Percentiles rank a stretch among this genome's conserved stretches.
These are phyloP conservation scores for Aphelinus certus DNA, from an alignment of 1,140 invertebrate genomes.

Conservation along the genomic window DNA sequence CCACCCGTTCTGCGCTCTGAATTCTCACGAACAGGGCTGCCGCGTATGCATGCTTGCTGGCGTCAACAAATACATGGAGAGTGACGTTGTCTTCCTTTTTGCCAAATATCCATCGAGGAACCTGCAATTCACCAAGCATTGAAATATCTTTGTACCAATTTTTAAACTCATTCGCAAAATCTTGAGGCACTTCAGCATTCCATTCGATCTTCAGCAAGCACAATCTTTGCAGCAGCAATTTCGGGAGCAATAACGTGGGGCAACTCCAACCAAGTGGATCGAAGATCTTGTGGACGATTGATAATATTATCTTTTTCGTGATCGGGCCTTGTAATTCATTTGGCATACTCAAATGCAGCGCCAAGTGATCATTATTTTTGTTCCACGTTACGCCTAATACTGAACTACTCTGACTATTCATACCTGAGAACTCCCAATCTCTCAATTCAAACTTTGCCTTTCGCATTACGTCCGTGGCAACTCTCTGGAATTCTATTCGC, in stretches of 20 bases:
- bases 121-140: background rate
- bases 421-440: conserved; percentile 3
- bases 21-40: conserved; percentile 8
- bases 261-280: background rate
- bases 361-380: too few species aligned
- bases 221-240: background rate
- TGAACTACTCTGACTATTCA: background rate
- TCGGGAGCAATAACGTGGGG: background rate
- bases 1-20: background rate
- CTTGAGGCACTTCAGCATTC: background rate
- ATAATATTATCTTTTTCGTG: conserved; percentile 8
- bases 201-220: background rate
- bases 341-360: too few species aligned
- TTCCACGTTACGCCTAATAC: too few species aligned
- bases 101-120: conserved; percentile 15
- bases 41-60: background rate
- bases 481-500: background rate
- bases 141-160: background rate
- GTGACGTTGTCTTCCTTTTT: background rate
- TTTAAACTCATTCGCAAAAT: too few species aligned
- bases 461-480: conserved; percentile 1
- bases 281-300: background rate
- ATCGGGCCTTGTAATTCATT: too few species aligned
- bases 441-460: background rate
- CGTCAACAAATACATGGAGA: conserved; percentile 22